Percentiles rank a stretch among this genome's conserved stretches.
Conservation (phyloP, 2,113 vertebrate genomes). For the Serranochromis macrocephalus region DNA sequence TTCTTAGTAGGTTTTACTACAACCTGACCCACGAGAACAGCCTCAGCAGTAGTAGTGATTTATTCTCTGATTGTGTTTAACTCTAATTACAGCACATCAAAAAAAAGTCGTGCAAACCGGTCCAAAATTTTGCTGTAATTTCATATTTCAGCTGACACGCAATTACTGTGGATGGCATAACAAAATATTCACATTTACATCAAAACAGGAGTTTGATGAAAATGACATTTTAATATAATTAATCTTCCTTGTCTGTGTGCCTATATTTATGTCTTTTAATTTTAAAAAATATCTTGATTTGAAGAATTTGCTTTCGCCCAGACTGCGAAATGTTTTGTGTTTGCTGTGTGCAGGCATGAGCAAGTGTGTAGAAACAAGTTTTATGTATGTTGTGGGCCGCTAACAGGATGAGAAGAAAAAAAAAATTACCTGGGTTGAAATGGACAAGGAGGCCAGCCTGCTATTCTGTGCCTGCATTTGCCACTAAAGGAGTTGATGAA, state of each 20-base stretch:
- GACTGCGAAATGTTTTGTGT: background rate
- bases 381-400: background rate
- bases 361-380: background rate
- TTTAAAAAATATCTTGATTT: background rate
- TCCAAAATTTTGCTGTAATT: background rate
- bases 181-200: background rate
- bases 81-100: background rate
- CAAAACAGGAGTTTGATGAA: background rate
- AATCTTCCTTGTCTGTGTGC: background rate
- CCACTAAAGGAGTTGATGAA: conserved; percentile 92
- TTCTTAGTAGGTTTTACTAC: background rate
- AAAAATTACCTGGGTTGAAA: background rate
- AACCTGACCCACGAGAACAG: background rate
- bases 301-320: background rate
- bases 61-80: background rate
- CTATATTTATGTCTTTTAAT: background rate
- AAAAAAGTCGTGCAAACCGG: background rate
- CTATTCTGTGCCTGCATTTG: conserved; percentile 76
- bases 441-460: conserved; percentile 60
- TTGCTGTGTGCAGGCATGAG: background rate
- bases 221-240: background rate
- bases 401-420: background rate
- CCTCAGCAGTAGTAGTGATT: background rate
- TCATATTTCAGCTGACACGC: background rate
- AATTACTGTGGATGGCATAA: background rate